Evolutionary conservation across 23 tunicate genomes (phyloP), one percentile per base, ranked within the genome.

Genomic region (Diplosoma virens): DNA sequence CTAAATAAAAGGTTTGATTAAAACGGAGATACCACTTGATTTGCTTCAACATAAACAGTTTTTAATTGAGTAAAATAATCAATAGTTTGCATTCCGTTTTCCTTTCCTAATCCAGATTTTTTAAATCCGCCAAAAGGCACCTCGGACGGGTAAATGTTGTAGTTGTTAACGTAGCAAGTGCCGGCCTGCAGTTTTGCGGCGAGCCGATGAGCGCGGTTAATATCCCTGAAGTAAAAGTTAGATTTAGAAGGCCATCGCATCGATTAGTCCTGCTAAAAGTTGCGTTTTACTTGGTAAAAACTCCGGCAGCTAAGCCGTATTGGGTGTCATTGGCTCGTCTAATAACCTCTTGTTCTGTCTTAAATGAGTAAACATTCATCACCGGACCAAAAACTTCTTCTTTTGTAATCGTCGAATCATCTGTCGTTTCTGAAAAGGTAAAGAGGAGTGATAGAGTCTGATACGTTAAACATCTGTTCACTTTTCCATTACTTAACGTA

Each of bases 341-440:
- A 5, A 88, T 0, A 6, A 94, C 99, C 70, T 94, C 99, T 2
- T 94, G 91, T 61, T 94, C 99, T 0, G 80, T 83, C 24, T 78
- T 31, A 63, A 94, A 94, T 0, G 86, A 78, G 68, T 94, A 94
- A 46, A 94, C 90, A 33, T 83, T 88, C 95, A 87, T 87, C 0
- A 94, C 90, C 1, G 99, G 95, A 47, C 99, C 99, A 41, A 94
- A 94, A 6, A 82, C 86, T 75, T 94, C 99, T 58, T 94, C 99
- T 28, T 72, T 31, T 21, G 95, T 71, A 41, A 94, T 94, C 48
- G 75, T 88, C 81, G 79, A 68, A 1, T 79, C 61, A 59, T 94
- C 99, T 16, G 79, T 37, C 11, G 97, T 54, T 41, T 76, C 87
- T 85, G 67, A 0, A 54, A 41, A 14, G 9, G 9, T 14, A 41